Evolutionary conservation across 2,888 invertebrate genomes (phyloP).

Genomic region (Polia nebulosa): DNA sequence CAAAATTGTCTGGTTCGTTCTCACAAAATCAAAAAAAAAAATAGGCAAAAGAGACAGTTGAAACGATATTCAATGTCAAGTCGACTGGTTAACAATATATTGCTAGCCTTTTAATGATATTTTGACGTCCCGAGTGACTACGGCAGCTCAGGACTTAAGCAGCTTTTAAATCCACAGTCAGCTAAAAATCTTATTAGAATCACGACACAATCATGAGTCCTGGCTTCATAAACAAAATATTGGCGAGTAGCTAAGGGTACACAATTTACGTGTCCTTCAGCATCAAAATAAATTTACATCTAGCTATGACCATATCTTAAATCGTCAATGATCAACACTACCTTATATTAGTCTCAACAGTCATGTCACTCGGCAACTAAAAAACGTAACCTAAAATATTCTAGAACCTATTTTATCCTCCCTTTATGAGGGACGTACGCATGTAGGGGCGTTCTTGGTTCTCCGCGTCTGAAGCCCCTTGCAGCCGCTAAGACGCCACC

Average conservation of each 20-base stretch:
- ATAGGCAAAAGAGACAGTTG: background rate
- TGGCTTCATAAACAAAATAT: background rate
- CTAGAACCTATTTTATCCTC: slow-evolving; percentile 88
- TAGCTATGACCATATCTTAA: slow-evolving; percentile 38
- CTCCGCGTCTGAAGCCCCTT: slow-evolving; percentile 92
- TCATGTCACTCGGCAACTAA: slow-evolving; percentile 34
- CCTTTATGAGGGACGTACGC: slow-evolving; percentile 93
- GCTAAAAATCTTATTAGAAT: background rate
- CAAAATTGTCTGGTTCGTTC: background rate
- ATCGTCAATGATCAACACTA: slow-evolving; percentile 29
- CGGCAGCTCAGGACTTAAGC: background rate
- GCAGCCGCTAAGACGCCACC: slow-evolving; percentile 95
- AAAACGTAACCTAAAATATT: slow-evolving; percentile 10
- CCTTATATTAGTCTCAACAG: slow-evolving; percentile 31
- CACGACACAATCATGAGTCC: background rate
- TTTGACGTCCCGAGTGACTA: background rate
- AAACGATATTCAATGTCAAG: background rate
- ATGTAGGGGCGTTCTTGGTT: slow-evolving; percentile 85
- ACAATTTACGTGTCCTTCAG: background rate
- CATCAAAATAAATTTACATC: slow-evolving; percentile 24
- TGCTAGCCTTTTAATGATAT: background rate
- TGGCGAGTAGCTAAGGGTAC: background rate
- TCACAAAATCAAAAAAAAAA: background rate
- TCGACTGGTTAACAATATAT: background rate
- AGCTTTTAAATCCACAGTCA: background rate